Evolutionary conservation across 2,888 invertebrate species (phyloP), one percentile per base, ranked within the genome.

Genomic region (Morinoia aosen): DNA sequence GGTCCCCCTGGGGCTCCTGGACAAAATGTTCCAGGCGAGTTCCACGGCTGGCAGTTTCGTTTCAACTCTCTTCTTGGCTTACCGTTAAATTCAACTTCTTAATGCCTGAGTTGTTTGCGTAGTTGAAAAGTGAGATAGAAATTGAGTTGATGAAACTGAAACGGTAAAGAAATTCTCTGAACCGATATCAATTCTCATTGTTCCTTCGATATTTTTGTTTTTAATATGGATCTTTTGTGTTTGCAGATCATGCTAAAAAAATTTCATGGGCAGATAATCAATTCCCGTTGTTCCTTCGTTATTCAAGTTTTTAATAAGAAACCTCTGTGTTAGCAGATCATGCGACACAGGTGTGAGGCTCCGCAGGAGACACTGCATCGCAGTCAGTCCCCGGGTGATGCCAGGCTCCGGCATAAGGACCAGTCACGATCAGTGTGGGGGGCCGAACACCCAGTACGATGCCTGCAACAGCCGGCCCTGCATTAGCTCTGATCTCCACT

Each of bases 381-480:
- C 93, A 25, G 57, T 58, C 16, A 58, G 25, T 90, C 58, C 25
- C 90, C 96, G 96, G n/a, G 96, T 96, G 64, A 96, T 96, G 96
- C 96, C 96, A 0, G 96, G 96, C 10, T 96, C 96, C 3, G 96
- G 96, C 12, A 95, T 96, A 10, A 58, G 96, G 33, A 96, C 96
- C n/a, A 96, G 95, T 91, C 96, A 96, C 93, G 96, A 96, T 88
- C 96, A 94, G 95, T 96, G 96, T 40, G 90, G 56, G 3, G 96
- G 96, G 0, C 93, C 96, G 25, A 96, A 95, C 58, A 94, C 94
- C 8, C 95, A 96, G 96, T 96, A 96, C 91, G 95, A 91, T 2
- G 96, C 96, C 58, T 96, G 96, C 93, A 96, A 95, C 93, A 64
- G 91, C 0, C 39, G 40, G 14, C 93, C 95, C 33, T 96, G 96